These are phyloP conservation scores for Abrostola tripartita DNA, from an alignment of 2,888 invertebrate genomes.

Conservation along the genomic window DNA sequence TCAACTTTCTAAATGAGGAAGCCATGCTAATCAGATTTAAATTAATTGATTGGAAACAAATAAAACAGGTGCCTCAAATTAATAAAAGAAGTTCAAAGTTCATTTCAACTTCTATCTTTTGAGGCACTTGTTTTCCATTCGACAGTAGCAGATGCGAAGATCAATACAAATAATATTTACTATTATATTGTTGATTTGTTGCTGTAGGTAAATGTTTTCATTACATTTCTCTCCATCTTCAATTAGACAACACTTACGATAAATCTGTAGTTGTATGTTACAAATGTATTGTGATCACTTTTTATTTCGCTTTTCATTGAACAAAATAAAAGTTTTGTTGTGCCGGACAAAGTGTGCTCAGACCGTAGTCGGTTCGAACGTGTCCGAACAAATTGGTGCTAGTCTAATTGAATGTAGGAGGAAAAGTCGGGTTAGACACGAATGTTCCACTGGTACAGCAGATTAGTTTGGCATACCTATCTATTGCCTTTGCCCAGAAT, in stretches of 20 bases:
- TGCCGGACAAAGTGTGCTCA: conserved; percentile 34
- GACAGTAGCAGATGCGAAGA: too few relatives aligned
- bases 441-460: conserved; percentile 42
- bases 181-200: too few relatives aligned
- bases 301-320: conserved; percentile 34
- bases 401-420: conserved; percentile 62
- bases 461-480: conserved; percentile 50
- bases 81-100: too few relatives aligned
- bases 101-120: too few relatives aligned
- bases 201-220: too few relatives aligned
- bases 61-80: too few relatives aligned
- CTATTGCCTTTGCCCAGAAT: conserved; percentile 37
- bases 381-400: conserved; percentile 56
- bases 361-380: conserved; percentile 32
- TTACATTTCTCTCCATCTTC: neutral
- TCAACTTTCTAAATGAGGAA: too few relatives aligned
- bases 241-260: neutral
- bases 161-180: too few relatives aligned
- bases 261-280: neutral
- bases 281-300: conserved; percentile 15
- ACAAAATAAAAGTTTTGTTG: conserved; percentile 40
- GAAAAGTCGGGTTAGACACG: conserved; percentile 39
- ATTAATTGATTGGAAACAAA: too few relatives aligned
- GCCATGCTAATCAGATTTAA: too few relatives aligned
- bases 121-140: too few relatives aligned